Conservation (phyloP, 2,797 vertebrate genomes). For the Pogoniulus pusillus region DNA sequence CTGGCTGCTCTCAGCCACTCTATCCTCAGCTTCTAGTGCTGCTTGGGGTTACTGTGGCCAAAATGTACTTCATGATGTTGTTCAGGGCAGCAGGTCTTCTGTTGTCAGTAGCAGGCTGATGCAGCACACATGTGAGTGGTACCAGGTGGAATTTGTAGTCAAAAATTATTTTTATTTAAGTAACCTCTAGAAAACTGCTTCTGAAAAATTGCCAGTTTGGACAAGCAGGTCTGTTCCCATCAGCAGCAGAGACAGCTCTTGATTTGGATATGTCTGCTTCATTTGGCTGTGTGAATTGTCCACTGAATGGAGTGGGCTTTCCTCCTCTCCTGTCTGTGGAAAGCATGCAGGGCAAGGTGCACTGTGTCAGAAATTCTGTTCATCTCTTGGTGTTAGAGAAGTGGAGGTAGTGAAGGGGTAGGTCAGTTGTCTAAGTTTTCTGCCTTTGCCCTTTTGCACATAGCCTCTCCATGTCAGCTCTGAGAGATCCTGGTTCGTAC, state of each 20-base stretch:
- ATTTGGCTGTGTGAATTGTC: not conserved
- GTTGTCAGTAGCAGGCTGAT: not conserved
- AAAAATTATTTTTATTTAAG: not conserved
- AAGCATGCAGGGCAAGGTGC: not conserved
- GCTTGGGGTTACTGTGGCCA: too few species aligned
- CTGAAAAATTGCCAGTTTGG: not conserved
- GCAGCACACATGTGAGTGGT: not conserved
- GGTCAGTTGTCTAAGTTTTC: not conserved
- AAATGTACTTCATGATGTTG: not conserved
- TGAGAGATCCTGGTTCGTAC: not conserved
- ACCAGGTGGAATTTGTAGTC: not conserved
- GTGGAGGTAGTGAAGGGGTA: not conserved
- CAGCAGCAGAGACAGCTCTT: not conserved
- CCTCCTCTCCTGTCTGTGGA: not conserved
- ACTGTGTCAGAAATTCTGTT: not conserved
- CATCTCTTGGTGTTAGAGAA: fast-evolving
- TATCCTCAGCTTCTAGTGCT: too few species aligned
- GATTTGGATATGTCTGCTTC: not conserved
- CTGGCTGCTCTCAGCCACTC: too few species aligned
- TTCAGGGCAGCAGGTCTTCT: not conserved
- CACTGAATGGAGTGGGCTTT: not conserved
- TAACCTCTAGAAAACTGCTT: not conserved
- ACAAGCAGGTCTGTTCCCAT: not conserved
- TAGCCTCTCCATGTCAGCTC: not conserved
- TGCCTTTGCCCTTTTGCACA: not conserved